Percentiles rank a stretch among this genome's conserved stretches.
Conservation (phyloP, 2,797 vertebrate species). For the Rhadinocentrus ornatus region DNA sequence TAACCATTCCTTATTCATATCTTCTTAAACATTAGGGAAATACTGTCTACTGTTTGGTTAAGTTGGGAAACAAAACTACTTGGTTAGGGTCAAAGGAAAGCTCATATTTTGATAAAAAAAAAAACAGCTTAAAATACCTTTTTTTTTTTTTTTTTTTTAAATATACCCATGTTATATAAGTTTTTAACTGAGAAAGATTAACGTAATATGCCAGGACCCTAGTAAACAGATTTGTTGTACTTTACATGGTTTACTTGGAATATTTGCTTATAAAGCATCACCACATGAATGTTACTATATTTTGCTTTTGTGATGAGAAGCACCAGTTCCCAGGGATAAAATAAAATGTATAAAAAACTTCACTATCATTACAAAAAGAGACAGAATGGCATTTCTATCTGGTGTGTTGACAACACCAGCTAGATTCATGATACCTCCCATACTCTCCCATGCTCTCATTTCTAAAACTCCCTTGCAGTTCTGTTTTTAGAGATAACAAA, state of each 20-base stretch:
- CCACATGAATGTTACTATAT: conserved; percentile 49
- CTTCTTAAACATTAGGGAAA: not conserved
- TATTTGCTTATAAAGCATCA: conserved; percentile 34
- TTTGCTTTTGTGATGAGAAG: conserved; percentile 48
- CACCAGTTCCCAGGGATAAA: conserved; percentile 50
- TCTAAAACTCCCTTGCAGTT: conserved; percentile 49
- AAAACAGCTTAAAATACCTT: not conserved
- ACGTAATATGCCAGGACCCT: conserved; percentile 6
- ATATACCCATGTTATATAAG: no score
- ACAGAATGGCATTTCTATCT: conserved; percentile 60
- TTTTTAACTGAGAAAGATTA: no score
- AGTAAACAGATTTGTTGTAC: conserved; percentile 5
- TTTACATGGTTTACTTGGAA: not conserved
- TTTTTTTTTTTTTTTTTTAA: not conserved
- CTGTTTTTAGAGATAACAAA: conserved; percentile 75
- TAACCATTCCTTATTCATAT: not conserved
- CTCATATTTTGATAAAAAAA: not conserved
- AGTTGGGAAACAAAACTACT: not conserved
- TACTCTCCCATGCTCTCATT: conserved; percentile 70
- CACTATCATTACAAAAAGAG: conserved; percentile 15
- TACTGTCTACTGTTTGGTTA: no score
- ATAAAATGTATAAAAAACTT: conserved; percentile 16
- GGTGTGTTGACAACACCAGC: conserved; percentile 61
- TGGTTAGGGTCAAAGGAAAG: not conserved
- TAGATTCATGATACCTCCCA: conserved; percentile 59